Conservation (phyloP, 2,113 vertebrate genomes). For the Sterrhoptilus dennistouni region DNA sequence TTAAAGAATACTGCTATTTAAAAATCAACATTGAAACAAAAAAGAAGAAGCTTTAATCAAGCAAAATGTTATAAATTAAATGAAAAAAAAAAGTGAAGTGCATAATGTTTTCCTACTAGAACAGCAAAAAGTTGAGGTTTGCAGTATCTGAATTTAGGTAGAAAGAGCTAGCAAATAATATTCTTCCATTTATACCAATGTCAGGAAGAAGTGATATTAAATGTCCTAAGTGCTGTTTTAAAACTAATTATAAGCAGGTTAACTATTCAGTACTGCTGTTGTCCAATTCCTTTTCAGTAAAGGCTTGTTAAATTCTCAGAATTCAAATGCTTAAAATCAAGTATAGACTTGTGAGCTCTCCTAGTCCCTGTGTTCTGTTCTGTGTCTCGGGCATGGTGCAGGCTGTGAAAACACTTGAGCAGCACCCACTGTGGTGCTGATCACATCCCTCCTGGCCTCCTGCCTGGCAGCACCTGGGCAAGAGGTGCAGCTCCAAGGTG, state of each 20-base stretch:
- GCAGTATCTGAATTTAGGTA: not conserved
- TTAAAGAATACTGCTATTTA: not conserved
- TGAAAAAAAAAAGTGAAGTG: not conserved
- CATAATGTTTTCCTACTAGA: not conserved
- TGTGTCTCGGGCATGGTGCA: rapidly evolving
- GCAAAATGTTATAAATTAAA: not conserved
- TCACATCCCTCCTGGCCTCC: not conserved
- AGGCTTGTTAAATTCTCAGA: not conserved
- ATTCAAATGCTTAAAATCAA: not conserved
- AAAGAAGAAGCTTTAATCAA: not conserved
- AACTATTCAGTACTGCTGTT: not conserved
- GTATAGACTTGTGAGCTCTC: rapidly evolving
- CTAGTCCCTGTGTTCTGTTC: not conserved
- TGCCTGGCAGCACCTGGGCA: too few relatives aligned
- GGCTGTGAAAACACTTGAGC: not conserved
- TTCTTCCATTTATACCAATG: not conserved
- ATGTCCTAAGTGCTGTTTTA: not conserved
- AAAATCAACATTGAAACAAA: not conserved
- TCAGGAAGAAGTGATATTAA: not conserved
- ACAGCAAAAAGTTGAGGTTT: not conserved
- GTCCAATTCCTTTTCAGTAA: not conserved
- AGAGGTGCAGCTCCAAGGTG: not conserved
- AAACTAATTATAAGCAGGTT: not conserved
- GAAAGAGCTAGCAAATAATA: not conserved
- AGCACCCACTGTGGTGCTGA: not conserved